Evolutionary conservation across 2,888 invertebrate species (phyloP), one percentile per base, ranked within the genome.

Genomic region (Amphipyra tragopoginis): DNA sequence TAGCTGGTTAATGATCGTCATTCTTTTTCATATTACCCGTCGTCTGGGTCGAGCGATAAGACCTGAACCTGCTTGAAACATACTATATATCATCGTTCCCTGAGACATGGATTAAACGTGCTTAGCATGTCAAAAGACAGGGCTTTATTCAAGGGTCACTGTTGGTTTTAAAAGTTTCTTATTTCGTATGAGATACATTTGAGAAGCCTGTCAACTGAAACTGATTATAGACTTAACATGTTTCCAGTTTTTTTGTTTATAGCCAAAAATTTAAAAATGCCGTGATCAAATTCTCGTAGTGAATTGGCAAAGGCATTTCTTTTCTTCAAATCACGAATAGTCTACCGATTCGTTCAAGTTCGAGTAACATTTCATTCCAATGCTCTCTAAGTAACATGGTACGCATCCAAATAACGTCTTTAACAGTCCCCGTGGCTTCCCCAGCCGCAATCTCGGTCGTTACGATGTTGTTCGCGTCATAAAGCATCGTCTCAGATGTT

Each of bases 401-500:
- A 3, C 70, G 63, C 58, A 72, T 75, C 62, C 62, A 65, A 75
- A 79, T 80, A 77, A 70, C 54, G 52, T 62, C 67, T 70, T 67
- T 56, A 64, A 66, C 62, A 66, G 70, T 73, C 64, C 59, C 50
- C 56, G 54, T 57, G 68, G 57, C 62, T 75, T 65, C 70, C 69
- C 69, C 54, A 67, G 60, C 61, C 74, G 75, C 79, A 80, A 86
- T 86, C 82, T 81, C 76, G 51, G 71, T 66, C 77, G 77, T 81
- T 72, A 80, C 72, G 79, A 79, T 64, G 59, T 67, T 60, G 56
- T 45, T 61, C 50, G 68, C 54, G 36, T 74, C 80, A 67, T 81
- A 79, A 82, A 81, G 66, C 70, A 71, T 72, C 65, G 61, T 71
- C 60, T 65, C 59, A 33, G 60, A 67, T 52, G 36, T 62, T 63